These are phyloP conservation scores for Chaunax sp. DNA, from an alignment of 2,797 vertebrate genomes.

Conservation along the genomic window DNA sequence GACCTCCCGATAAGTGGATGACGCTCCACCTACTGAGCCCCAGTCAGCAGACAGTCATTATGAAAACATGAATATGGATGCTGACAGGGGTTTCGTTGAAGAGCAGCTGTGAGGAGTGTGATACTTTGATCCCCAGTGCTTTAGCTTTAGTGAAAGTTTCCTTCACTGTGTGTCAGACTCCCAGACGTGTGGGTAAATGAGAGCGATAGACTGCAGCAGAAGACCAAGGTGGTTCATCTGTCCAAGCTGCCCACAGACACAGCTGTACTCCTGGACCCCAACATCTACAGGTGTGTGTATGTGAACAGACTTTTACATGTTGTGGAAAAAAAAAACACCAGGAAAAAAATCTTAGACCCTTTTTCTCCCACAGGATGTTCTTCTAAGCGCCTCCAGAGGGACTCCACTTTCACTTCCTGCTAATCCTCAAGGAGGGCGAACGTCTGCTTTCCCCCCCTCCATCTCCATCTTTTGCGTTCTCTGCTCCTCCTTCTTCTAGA, in stretches of 20 bases:
- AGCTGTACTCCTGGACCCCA: constrained; percentile 94
- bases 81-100: no score
- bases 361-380: constrained; percentile 72
- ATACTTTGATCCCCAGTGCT: neutral
- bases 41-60: no score
- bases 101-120: neutral
- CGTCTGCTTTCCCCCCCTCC: neutral
- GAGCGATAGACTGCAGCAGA: constrained; percentile 91
- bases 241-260: constrained; percentile 95
- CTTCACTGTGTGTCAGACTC: constrained; percentile 77
- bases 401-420: constrained; percentile 50
- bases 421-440: constrained; percentile 21
- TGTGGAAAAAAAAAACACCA: neutral
- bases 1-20: no score
- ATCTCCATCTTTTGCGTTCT: neutral
- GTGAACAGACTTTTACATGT: no score
- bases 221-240: constrained; percentile 96
- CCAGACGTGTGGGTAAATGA: constrained; percentile 98
- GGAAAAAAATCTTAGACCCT: neutral
- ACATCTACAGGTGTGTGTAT: constrained; percentile 87
- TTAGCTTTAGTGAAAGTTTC: neutral
- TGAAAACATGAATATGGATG: no score
- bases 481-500: constrained; percentile 7
- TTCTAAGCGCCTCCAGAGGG: constrained; percentile 51
- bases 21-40: no score